Conservation (phyloP, 30 jellyfish, hydroid and myxozoan species). For the Aurelia aurita region DNA sequence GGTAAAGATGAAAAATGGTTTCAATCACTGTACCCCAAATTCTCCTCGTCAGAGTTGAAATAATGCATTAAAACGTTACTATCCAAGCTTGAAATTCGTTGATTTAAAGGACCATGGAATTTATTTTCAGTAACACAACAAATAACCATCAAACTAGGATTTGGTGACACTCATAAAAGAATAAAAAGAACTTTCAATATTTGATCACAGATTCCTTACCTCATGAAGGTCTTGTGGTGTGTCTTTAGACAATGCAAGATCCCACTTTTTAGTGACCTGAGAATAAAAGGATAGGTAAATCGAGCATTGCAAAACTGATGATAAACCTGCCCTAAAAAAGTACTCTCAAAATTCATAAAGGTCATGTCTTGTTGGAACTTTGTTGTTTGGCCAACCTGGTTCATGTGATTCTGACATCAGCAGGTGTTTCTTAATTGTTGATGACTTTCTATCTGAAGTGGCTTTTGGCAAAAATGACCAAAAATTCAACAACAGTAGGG, state of each 20-base stretch:
- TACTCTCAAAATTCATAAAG: too few species aligned
- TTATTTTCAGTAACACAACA: neutral
- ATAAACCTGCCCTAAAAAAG: neutral
- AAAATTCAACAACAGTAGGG: neutral
- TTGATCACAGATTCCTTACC: too few species aligned
- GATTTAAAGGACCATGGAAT: neutral
- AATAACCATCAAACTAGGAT: neutral
- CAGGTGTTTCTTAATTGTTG: too few species aligned
- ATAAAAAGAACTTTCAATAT: neutral
- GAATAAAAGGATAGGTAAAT: neutral
- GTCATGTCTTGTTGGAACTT: neutral
- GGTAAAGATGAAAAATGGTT: too few species aligned
- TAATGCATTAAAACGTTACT: too few species aligned
- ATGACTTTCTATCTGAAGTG: neutral
- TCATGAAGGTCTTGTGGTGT: constrained; percentile 79
- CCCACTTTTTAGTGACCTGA: constrained; percentile 84
- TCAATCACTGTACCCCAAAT: too few species aligned
- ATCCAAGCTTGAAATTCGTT: too few species aligned
- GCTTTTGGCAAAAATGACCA: neutral
- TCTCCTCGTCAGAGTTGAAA: too few species aligned
- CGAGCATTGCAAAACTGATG: neutral
- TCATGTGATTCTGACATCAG: too few species aligned
- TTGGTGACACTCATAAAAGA: too few species aligned
- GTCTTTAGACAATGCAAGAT: constrained; percentile 75
- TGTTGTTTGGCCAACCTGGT: too few species aligned